phyloP scores from a whole-genome alignment of 2,888 invertebrate species.

The Chrysomela aeneicollis region DNA sequence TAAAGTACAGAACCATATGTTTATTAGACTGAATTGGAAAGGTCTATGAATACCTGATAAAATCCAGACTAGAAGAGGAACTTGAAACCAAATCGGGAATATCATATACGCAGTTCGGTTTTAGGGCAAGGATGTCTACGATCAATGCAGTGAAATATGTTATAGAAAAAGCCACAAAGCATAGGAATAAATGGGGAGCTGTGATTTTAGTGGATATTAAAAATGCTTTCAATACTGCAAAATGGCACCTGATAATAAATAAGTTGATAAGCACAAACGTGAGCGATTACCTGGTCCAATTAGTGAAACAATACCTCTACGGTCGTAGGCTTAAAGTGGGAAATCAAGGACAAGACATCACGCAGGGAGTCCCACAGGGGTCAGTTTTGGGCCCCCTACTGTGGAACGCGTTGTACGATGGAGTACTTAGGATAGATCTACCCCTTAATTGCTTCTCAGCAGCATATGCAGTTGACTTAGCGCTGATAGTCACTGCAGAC shows the following conservation, averaged over 20 bases:
- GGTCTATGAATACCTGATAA: background rate
- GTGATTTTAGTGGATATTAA: background rate
- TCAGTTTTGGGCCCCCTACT: conserved; percentile 10
- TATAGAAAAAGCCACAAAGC: background rate
- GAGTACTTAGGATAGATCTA: background rate
- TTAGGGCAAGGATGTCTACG: background rate
- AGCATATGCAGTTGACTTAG: conserved; percentile 13
- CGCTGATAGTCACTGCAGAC: conserved; percentile 12
- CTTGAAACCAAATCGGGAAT: background rate
- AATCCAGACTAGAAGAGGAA: conserved; percentile 13
- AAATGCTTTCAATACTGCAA: conserved; percentile 3
- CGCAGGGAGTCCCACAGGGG: conserved; percentile 9
- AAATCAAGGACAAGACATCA: background rate
- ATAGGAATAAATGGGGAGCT: conserved; percentile 1
- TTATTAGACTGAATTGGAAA: background rate
- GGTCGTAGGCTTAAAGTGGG: background rate
- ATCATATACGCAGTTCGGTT: background rate
- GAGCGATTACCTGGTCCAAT: background rate
- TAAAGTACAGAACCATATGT: conserved; percentile 9
- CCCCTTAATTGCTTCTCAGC: background rate
- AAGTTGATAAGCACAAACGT: background rate
- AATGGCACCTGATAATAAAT: conserved; percentile 4
- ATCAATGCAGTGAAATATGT: conserved; percentile 1
- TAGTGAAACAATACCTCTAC: background rate
- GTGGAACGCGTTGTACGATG: conserved; percentile 16